Evolutionary conservation across 2,888 invertebrate genomes (phyloP).

Genomic region (Synanthedon myopaeformis): DNA sequence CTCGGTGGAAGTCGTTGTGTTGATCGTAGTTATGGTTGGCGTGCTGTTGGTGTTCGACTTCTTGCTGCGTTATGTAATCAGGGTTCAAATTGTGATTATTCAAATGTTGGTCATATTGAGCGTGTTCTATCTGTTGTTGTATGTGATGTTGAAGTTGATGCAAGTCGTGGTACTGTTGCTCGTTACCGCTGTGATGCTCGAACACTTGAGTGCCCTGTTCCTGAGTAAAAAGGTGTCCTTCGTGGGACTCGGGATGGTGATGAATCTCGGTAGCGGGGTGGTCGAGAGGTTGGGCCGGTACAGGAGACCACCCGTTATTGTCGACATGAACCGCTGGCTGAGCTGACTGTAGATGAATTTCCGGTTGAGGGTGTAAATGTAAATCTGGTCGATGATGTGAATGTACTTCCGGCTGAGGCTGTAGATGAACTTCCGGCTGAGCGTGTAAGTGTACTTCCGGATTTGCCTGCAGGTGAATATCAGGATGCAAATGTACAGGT

Average conservation of each 20-base stretch:
- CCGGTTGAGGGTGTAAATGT: conserved; percentile 16
- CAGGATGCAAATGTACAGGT: neutral
- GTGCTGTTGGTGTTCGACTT: conserved; percentile 22
- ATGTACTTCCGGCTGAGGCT: conserved; percentile 13
- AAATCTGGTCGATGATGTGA: conserved; percentile 4
- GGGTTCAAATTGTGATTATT: conserved; percentile 18
- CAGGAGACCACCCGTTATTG: conserved; percentile 56
- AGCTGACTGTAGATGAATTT: conserved; percentile 15
- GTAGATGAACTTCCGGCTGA: conserved; percentile 3
- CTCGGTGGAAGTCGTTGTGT: conserved; percentile 19
- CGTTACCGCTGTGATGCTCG: conserved; percentile 44
- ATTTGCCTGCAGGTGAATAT: conserved; percentile 11
- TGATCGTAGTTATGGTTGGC: conserved; percentile 17
- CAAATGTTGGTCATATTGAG: conserved; percentile 27
- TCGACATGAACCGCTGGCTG: conserved; percentile 30
- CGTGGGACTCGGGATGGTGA: conserved; percentile 12
- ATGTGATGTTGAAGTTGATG: conserved; percentile 50
- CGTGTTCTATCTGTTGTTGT: conserved; percentile 52
- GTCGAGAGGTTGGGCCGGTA: conserved; percentile 37
- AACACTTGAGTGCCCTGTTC: conserved; percentile 51
- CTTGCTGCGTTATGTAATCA: conserved; percentile 22
- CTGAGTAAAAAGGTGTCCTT: conserved; percentile 40
- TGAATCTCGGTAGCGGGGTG: conserved; percentile 5
- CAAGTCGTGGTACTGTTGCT: conserved; percentile 38
- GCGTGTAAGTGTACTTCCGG: conserved; percentile 5